Evolutionary conservation across 2,888 invertebrate genomes (phyloP).

Genomic region (Amphiduros pacificus): DNA sequence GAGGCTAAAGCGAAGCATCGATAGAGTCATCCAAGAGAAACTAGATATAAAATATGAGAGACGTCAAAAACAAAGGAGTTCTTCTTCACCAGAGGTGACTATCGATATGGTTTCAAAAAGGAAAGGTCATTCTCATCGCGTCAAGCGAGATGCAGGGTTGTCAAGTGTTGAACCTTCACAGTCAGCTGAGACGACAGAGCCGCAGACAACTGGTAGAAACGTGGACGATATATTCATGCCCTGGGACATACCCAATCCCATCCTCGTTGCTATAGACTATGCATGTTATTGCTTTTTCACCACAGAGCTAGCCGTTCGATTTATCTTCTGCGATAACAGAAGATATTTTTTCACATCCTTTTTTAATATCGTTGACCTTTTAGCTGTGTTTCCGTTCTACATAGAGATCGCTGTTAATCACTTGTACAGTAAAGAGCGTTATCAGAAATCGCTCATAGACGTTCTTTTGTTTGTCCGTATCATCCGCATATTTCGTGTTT

Average conservation of each 20-base stretch:
- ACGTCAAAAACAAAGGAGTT: no score
- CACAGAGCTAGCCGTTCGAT: conserved; percentile 47
- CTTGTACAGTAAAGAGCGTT: conserved; percentile 35
- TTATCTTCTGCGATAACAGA: conserved; percentile 48
- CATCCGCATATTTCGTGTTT: conserved; percentile 50
- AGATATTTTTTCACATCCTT: conserved; percentile 44
- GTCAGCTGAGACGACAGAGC: neutral
- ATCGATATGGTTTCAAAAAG: no score
- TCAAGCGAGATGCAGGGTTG: neutral
- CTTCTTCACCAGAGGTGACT: neutral
- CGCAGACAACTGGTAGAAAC: neutral
- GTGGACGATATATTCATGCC: no score
- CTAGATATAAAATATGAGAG: neutral
- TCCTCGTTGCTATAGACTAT: conserved; percentile 46
- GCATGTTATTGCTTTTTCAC: conserved; percentile 50
- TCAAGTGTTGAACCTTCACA: neutral
- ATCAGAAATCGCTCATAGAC: conserved; percentile 44
- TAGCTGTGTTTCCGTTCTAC: conserved; percentile 52
- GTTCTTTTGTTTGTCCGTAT: conserved; percentile 51
- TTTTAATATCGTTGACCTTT: conserved; percentile 51
- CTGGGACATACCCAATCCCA: conserved; percentile 24
- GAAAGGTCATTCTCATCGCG: neutral
- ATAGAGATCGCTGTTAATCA: conserved; percentile 43
- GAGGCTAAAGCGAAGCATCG: no score
- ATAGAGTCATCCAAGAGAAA: neutral